These are phyloP conservation scores for Crocodylus rhombifer DNA, from an alignment of 2,797 vertebrate species.

Conservation along the genomic window DNA sequence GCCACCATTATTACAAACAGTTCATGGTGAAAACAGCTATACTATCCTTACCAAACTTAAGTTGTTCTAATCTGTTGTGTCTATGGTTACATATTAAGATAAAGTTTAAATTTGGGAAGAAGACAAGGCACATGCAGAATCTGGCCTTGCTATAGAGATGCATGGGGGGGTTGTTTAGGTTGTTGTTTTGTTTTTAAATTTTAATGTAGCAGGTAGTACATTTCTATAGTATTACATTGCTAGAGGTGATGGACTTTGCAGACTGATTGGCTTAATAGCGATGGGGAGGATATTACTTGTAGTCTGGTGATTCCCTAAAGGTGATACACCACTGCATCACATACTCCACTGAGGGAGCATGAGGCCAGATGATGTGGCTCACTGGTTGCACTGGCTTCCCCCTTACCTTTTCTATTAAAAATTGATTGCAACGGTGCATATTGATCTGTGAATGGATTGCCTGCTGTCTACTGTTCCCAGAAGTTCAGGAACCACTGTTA, in stretches of 20 bases:
- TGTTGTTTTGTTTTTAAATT: not conserved
- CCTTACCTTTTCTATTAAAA: too few relatives aligned
- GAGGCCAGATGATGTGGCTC: too few relatives aligned
- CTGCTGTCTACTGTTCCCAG: too few relatives aligned
- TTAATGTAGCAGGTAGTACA: slow-evolving; percentile 37
- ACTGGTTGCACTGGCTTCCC: too few relatives aligned
- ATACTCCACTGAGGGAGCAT: too few relatives aligned
- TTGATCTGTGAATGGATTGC: too few relatives aligned
- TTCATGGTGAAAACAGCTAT: not conserved
- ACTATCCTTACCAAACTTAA: not conserved
- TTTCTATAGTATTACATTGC: slow-evolving; percentile 37
- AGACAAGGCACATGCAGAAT: not conserved
- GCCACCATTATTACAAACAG: not conserved
- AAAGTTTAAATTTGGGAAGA: not conserved
- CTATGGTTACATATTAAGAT: not conserved
- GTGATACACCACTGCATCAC: too few relatives aligned
- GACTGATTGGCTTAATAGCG: slow-evolving; percentile 48
- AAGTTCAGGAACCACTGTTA: too few relatives aligned
- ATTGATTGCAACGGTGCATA: too few relatives aligned
- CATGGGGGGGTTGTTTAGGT: too few relatives aligned
- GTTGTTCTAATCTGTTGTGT: not conserved
- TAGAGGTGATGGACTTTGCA: slow-evolving; percentile 36
- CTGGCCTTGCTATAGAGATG: not conserved
- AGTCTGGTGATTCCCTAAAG: too few relatives aligned
- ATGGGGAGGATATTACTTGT: too few relatives aligned